Percentiles rank a stretch among this genome's conserved stretches.
Conservation (phyloP, 1,140 invertebrate species). For the Heliconius himera region DNA sequence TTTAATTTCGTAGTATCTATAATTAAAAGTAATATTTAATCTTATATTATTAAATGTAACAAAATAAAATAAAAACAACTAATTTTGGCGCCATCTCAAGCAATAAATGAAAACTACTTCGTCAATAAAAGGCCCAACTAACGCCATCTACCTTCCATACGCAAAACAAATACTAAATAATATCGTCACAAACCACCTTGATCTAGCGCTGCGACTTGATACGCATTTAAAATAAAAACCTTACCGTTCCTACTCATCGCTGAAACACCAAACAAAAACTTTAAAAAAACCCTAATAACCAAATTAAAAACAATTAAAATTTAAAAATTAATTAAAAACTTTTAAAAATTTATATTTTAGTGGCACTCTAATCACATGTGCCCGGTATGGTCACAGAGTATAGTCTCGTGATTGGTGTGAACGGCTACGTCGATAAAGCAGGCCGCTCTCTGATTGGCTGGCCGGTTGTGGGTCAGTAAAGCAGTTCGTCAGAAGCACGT, state of each 20-base stretch:
- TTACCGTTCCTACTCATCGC: conserved; percentile 67
- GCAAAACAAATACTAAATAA: not conserved
- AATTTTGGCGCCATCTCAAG: not conserved
- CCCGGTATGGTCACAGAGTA: conserved; percentile 52
- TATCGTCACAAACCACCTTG: not conserved
- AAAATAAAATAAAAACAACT: not conserved
- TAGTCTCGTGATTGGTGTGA: conserved; percentile 56
- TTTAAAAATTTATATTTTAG: conserved; percentile 39
- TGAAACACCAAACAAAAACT: not conserved
- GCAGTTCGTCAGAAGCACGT: conserved; percentile 56
- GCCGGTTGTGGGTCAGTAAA: conserved; percentile 46
- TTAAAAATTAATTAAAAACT: conserved; percentile 22
- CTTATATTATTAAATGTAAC: not conserved
- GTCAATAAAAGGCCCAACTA: not conserved
- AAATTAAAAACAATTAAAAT: not conserved
- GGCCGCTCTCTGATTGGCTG: conserved; percentile 50
- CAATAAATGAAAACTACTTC: not conserved
- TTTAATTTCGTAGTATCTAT: no score
- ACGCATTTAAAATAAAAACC: conserved; percentile 17
- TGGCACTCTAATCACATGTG: conserved; percentile 65
- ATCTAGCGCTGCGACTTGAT: not conserved
- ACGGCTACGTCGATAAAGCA: conserved; percentile 48
- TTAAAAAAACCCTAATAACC: not conserved
- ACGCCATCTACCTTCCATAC: conserved; percentile 14
- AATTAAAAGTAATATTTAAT: not conserved